Evolutionary conservation across 2,113 vertebrate species (phyloP).

Genomic region (Orthochromis malagaraziensis): DNA sequence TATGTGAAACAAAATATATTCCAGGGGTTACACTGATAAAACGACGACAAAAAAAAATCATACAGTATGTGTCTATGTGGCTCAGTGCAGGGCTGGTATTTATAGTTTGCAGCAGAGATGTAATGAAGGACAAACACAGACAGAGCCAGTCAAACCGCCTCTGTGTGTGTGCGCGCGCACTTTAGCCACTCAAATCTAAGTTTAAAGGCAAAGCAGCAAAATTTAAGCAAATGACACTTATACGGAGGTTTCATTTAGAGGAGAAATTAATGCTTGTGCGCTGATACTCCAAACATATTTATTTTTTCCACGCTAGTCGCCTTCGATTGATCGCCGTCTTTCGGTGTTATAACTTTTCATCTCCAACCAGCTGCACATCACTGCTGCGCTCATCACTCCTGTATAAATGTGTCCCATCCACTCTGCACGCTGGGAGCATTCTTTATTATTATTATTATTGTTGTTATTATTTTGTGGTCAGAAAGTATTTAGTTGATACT

Average conservation of each 20-base stretch:
- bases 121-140: slow-evolving; percentile 14
- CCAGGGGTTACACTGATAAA: not conserved
- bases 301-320: not conserved
- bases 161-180: not conserved
- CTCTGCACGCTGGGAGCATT: not conserved
- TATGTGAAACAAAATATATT: not conserved
- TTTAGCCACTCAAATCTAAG: not conserved
- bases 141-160: not conserved
- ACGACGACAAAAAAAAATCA: not conserved
- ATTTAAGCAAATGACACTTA: not conserved
- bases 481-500: slow-evolving; percentile 25
- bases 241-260: not conserved
- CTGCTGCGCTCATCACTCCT: slow-evolving; percentile 10
- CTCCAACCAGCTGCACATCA: slow-evolving; percentile 9
- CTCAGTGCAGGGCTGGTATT: not conserved
- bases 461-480: slow-evolving; percentile 15
- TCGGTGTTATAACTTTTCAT: not conserved
- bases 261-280: not conserved
- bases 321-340: slow-evolving; percentile 2
- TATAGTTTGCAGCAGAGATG: slow-evolving; percentile 1
- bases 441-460: not conserved
- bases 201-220: not conserved
- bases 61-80: not conserved
- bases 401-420: not conserved
- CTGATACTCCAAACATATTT: not conserved